Conservation (phyloP, 2,797 vertebrate species). For the Cephalopachus bancanus region DNA sequence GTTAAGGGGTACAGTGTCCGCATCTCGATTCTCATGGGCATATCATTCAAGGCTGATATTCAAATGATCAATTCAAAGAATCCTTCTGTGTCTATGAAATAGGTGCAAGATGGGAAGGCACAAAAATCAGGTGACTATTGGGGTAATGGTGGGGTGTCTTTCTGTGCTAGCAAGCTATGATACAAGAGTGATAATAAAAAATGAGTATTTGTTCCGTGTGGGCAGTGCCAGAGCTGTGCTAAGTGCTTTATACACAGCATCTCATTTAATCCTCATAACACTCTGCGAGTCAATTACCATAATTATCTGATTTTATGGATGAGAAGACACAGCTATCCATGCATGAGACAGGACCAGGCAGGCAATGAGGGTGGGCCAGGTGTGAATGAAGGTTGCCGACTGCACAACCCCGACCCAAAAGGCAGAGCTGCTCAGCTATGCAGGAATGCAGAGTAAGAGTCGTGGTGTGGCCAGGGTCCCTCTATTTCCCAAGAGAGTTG, state of each 20-base stretch:
- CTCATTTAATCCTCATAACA: constrained; percentile 12
- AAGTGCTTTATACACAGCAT: background rate
- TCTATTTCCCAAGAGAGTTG: background rate
- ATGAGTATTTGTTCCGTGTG: background rate
- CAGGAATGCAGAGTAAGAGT: background rate
- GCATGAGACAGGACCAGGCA: background rate
- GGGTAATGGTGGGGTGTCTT: background rate
- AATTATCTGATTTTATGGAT: background rate
- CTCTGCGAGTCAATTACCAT: background rate
- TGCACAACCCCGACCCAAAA: too few relatives aligned
- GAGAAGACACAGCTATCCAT: background rate
- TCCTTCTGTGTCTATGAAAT: background rate
- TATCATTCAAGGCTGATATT: background rate
- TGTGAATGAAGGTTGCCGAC: background rate
- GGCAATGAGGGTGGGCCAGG: rapidly evolving
- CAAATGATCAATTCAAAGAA: background rate
- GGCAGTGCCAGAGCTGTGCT: background rate
- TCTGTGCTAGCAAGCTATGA: too few relatives aligned
- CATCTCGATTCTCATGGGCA: constrained; percentile 27
- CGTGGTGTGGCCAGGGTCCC: background rate
- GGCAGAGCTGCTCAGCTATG: background rate
- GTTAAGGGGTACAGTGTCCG: background rate
- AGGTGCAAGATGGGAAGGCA: background rate
- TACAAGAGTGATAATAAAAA: background rate
- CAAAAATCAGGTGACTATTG: background rate